These are phyloP conservation scores for Nesometra sesokonis DNA, from an alignment of 35 echinoderm and acorn worm genomes.

Conservation along the genomic window DNA sequence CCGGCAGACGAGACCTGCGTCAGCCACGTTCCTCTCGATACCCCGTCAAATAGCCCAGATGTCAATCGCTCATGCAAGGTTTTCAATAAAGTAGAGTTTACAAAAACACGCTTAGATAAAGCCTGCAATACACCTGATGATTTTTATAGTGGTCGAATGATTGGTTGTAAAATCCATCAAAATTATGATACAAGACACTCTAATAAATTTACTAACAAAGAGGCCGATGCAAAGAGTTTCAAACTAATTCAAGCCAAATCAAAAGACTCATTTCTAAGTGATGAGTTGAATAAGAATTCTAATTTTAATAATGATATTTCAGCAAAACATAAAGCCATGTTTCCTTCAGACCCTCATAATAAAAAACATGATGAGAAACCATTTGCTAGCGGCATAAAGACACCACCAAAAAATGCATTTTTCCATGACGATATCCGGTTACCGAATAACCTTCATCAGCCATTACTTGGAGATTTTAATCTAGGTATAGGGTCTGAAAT, in stretches of 20 bases:
- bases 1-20: neutral
- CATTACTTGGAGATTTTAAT: conserved; percentile 10
- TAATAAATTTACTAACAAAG: neutral
- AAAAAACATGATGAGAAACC: neutral
- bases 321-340: neutral
- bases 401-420: neutral
- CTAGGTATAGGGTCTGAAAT: conserved; percentile 45
- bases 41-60: neutral
- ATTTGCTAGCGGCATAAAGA: neutral
- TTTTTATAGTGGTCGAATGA: neutral
- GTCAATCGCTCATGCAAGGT: neutral
- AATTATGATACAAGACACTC: neutral
- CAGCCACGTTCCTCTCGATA: neutral
- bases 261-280: neutral
- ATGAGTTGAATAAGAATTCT: neutral
- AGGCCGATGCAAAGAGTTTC: neutral
- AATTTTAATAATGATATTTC: neutral
- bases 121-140: neutral
- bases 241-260: neutral
- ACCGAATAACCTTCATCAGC: conserved; percentile 19
- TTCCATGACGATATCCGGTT: conserved; percentile 9
- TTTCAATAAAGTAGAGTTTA: neutral
- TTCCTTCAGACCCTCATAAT: neutral
- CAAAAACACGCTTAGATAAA: neutral
- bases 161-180: neutral